phyloP scores from a whole-genome alignment of 2,797 vertebrate genomes.

The Trematomus bernacchii region DNA sequence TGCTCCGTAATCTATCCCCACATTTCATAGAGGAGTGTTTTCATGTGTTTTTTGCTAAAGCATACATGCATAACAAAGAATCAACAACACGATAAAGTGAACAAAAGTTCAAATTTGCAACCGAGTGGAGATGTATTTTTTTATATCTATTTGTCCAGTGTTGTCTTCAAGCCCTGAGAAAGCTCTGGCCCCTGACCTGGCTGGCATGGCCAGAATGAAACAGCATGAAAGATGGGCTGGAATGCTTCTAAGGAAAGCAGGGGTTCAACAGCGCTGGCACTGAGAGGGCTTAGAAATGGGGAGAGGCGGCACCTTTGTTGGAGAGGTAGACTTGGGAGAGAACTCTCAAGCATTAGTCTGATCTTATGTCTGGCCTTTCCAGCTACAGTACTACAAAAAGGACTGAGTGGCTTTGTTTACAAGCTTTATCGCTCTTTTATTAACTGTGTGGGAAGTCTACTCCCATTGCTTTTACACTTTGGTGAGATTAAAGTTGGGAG shows the following conservation, averaged over 20 bases:
- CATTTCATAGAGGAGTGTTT: slow-evolving; percentile 10
- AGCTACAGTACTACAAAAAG: slow-evolving; percentile 67
- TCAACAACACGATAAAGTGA: background rate
- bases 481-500: slow-evolving; percentile 68
- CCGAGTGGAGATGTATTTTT: slow-evolving; percentile 21
- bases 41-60: background rate
- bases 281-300: slow-evolving; percentile 66
- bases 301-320: slow-evolving; percentile 67
- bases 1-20: background rate
- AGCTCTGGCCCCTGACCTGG: slow-evolving; percentile 80
- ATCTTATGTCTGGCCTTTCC: slow-evolving; percentile 74
- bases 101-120: slow-evolving; percentile 12
- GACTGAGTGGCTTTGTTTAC: slow-evolving; percentile 63
- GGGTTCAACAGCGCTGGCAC: slow-evolving; percentile 68
- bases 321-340: slow-evolving; percentile 69
- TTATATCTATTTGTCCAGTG: slow-evolving; percentile 46
- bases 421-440: slow-evolving; percentile 71
- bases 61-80: background rate
- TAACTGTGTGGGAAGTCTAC: slow-evolving; percentile 72
- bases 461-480: slow-evolving; percentile 64
- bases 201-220: slow-evolving; percentile 81
- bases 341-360: slow-evolving; percentile 71
- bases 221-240: slow-evolving; percentile 80
- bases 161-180: slow-evolving; percentile 83
- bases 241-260: slow-evolving; percentile 73